phyloP scores from a whole-genome alignment of 2,113 vertebrate genomes.

The Hucho hucho region DNA sequence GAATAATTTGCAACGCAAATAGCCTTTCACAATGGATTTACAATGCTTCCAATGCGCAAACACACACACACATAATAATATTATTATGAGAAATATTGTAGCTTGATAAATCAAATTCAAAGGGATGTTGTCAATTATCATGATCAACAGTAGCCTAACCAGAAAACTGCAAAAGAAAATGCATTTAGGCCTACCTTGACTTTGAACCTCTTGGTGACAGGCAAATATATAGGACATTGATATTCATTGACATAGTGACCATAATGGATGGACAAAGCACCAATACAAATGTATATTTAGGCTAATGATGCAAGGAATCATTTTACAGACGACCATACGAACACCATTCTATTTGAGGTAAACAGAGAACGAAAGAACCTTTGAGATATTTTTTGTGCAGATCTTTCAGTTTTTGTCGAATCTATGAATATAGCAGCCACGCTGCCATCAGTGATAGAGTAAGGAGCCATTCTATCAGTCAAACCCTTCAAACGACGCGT shows the following conservation, averaged over 20 bases:
- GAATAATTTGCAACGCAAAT: too few relatives aligned
- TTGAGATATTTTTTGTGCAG: slow-evolving; percentile 51
- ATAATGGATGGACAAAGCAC: slow-evolving; percentile 16
- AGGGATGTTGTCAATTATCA: too few relatives aligned
- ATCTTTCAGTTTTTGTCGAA: slow-evolving; percentile 56
- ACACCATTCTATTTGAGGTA: background rate
- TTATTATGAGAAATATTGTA: too few relatives aligned
- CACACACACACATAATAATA: too few relatives aligned
- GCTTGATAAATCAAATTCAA: too few relatives aligned
- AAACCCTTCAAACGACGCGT: background rate
- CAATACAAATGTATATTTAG: slow-evolving; percentile 5
- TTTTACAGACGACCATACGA: slow-evolving; percentile 3
- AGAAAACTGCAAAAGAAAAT: too few relatives aligned
- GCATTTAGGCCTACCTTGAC: too few relatives aligned
- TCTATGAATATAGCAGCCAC: slow-evolving; percentile 69
- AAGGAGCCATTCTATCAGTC: slow-evolving; percentile 61
- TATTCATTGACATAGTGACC: background rate
- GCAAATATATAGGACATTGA: background rate
- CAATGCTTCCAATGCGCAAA: too few relatives aligned
- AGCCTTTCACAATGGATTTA: too few relatives aligned
- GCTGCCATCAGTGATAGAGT: slow-evolving; percentile 60
- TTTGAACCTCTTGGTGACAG: too few relatives aligned
- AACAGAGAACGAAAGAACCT: slow-evolving; percentile 55
- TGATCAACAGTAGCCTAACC: too few relatives aligned
- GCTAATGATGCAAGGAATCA: background rate